Percentiles rank a stretch among this genome's conserved stretches.
These are phyloP conservation scores for Luffia ferchaultella DNA, from an alignment of 2,888 invertebrate species.

Conservation along the genomic window DNA sequence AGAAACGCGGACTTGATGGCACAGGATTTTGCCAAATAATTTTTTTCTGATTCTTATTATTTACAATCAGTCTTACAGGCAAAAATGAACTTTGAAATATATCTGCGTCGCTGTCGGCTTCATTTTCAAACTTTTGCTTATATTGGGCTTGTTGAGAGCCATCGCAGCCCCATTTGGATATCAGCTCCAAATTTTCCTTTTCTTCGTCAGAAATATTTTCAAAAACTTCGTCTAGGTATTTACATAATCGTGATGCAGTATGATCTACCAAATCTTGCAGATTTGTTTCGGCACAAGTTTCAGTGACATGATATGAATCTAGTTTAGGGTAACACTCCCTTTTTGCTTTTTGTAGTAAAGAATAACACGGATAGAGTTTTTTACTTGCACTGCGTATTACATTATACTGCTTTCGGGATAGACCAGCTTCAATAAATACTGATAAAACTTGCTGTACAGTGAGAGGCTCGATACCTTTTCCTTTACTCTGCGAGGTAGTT, in stretches of 20 bases:
- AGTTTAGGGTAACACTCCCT: slow-evolving; percentile 7
- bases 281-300: not conserved
- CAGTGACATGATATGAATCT: slow-evolving; percentile 1
- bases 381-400: slow-evolving; percentile 8
- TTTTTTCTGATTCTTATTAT: slow-evolving; percentile 13
- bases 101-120: slow-evolving; percentile 10
- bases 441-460: slow-evolving; percentile 9
- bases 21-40: slow-evolving; percentile 18
- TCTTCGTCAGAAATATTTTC: not conserved
- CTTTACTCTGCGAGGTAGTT: not conserved
- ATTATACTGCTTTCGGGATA: slow-evolving; percentile 10
- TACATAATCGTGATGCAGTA: not conserved
- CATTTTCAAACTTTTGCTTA: slow-evolving; percentile 8
- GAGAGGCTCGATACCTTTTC: not conserved
- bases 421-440: slow-evolving; percentile 16
- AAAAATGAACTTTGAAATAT: slow-evolving; percentile 21
- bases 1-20: slow-evolving; percentile 16
- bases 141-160: slow-evolving; percentile 17
- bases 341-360: slow-evolving; percentile 10
- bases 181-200: slow-evolving; percentile 2
- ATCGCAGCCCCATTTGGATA: slow-evolving; percentile 20
- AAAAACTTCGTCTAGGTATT: not conserved
- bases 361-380: slow-evolving; percentile 10
- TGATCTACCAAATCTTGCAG: not conserved
- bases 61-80: slow-evolving; percentile 15